Evolutionary conservation across 2,797 vertebrate genomes (phyloP), one percentile per base, ranked within the genome.

Genomic region (Chiloscyllium punctatum): DNA sequence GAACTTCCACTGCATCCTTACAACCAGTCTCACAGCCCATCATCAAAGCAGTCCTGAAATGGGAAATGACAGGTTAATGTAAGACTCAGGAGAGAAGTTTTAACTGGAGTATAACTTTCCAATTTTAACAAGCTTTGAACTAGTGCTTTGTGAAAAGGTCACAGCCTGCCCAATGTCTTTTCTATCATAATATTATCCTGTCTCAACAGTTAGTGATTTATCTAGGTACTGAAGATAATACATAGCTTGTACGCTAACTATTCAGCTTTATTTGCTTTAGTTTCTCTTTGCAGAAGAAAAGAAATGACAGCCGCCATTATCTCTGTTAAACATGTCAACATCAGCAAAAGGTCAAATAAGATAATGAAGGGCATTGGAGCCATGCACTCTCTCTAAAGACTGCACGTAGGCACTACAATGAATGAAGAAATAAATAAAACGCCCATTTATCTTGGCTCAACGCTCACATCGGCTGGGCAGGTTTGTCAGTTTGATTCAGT

Each of bases 21-120:
- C 99, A 99, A 95, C 98, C 98, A 0, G 98, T 99, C 96, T 99
- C 99, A 18, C 99, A 99, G 94, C 99, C 99, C 30, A 99, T 96
- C 97, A 99, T 99, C 71, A 99, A 96, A 21, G 99, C 98, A 0
- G 98, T 99, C 97, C 99, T 99, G 96, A 51, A 95, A 9, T 82
- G 1, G 25, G 33, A 6, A 92, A 62, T 91, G 87, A 96, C 87
- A 62, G 87, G 53, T 90, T 33, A 69, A 69, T 37, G 37, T 7
- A 25, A 6, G 57, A 30, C 88, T 33, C 53, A 66, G 0, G 88
- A 21, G 30, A 91, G 88, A 91, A n/a, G 16, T 66, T 66, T 33
- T 4, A 57, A 90, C 27, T 53, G 16, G 27, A 53, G 51, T 90
- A 30, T 57, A 66, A 8, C 16, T 21, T 66, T 21, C 33, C 15